Conservation (phyloP, 2,113 vertebrate genomes). For the Uropsilus gracilis region DNA sequence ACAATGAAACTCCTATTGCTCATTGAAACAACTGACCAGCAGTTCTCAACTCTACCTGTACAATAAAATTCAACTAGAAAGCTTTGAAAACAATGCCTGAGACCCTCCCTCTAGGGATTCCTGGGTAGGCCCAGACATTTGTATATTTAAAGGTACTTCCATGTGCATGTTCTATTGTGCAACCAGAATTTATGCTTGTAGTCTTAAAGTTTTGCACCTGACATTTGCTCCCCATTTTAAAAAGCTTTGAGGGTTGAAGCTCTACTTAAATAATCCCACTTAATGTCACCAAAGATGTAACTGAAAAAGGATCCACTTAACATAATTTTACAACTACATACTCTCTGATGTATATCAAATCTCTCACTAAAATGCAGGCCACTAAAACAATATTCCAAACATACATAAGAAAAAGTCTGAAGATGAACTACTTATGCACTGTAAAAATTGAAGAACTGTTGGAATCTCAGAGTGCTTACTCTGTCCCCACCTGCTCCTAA, state of each 20-base stretch:
- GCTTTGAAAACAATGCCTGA: background rate
- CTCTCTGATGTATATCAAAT: background rate
- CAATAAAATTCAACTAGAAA: background rate
- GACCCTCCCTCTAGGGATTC: background rate
- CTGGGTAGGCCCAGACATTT: background rate
- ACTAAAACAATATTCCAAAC: background rate
- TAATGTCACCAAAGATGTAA: background rate
- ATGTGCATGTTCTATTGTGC: background rate
- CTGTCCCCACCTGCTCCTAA: background rate
- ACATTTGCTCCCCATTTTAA: background rate
- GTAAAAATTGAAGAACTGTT: background rate
- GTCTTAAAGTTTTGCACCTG: background rate
- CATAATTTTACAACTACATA: background rate
- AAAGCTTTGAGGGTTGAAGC: background rate
- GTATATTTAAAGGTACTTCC: background rate
- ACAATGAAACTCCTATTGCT: background rate
- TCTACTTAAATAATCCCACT: conserved; percentile 4
- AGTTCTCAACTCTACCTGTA: background rate
- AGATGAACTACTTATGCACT: background rate
- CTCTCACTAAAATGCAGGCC: background rate
- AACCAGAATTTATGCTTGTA: background rate
- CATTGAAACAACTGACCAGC: background rate
- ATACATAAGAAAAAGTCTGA: background rate
- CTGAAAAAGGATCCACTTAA: background rate
- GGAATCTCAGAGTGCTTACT: background rate